Conservation (phyloP, 2,113 vertebrate genomes). For the Apeltes quadracus region DNA sequence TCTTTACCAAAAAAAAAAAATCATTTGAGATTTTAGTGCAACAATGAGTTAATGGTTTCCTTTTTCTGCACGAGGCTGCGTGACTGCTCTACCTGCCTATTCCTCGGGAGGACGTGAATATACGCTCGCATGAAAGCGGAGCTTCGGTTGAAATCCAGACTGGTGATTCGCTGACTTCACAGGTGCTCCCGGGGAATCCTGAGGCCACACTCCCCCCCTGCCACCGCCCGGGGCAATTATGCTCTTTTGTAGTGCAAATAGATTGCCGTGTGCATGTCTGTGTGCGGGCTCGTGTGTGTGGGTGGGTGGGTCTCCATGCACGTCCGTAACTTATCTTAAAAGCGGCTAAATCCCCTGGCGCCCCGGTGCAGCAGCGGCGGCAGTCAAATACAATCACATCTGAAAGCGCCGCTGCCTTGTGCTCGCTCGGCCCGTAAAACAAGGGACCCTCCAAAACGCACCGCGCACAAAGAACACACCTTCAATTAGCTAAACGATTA, state of each 20-base stretch:
- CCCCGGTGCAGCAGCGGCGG: constrained; percentile 63
- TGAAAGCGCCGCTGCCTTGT: constrained; percentile 72
- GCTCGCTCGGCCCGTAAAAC: constrained; percentile 66
- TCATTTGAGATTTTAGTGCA: constrained; percentile 3
- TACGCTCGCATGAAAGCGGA: constrained; percentile 60
- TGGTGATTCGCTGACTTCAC: constrained; percentile 76
- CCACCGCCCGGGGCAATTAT: constrained; percentile 75
- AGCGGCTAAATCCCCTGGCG: constrained; percentile 71
- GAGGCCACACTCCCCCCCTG: constrained; percentile 70
- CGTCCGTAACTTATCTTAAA: constrained; percentile 74
- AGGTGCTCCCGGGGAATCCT: constrained; percentile 77
- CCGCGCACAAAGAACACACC: constrained; percentile 78
- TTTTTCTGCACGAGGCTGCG: constrained; percentile 25
- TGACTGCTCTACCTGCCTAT: constrained; percentile 53
- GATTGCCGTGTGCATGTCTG: constrained; percentile 46
- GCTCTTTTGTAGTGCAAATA: constrained; percentile 76
- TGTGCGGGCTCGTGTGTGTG: not conserved
- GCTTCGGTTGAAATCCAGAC: constrained; percentile 61
- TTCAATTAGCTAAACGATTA: constrained; percentile 79
- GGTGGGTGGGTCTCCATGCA: too few species aligned
- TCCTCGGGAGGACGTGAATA: constrained; percentile 68
- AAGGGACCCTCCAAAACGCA: constrained; percentile 72
- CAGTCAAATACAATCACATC: constrained; percentile 79
- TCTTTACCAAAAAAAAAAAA: constrained; percentile 10
- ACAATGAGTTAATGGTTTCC: constrained; percentile 24